These are phyloP conservation scores for Alethe castanea DNA, from an alignment of 2,113 vertebrate genomes.

Conservation along the genomic window DNA sequence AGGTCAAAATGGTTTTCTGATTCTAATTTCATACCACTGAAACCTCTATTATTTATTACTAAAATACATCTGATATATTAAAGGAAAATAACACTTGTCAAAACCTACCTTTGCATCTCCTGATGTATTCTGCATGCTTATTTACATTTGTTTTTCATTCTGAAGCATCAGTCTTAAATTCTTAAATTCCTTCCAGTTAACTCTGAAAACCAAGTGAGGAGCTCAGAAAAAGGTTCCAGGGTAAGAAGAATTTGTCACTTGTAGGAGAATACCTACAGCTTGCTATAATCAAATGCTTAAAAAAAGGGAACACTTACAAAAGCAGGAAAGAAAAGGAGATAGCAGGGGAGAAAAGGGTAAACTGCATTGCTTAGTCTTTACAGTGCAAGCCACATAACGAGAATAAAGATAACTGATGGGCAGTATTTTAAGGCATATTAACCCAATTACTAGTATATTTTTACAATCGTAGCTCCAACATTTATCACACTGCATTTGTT, in stretches of 20 bases:
- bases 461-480: conserved; percentile 86
- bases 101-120: background rate
- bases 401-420: conserved; percentile 89
- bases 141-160: background rate
- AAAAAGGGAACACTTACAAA: background rate
- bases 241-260: background rate
- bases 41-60: background rate
- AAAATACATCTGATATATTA: background rate
- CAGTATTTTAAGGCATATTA: conserved; percentile 99
- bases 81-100: background rate
- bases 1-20: background rate
- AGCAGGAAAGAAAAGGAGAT: background rate
- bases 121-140: background rate
- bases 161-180: background rate
- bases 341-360: conserved; percentile 1
- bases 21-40: background rate
- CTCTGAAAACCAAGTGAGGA: background rate
- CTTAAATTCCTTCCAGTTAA: background rate
- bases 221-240: background rate
- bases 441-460: conserved; percentile 97
- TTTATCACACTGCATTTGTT: conserved; percentile 85
- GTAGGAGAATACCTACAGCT: background rate
- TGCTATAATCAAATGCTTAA: background rate
- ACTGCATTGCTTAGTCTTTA: conserved; percentile 43
- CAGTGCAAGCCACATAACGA: conserved; percentile 55